A percentile compares a stretch with the other conserved stretches of the same genome.
Conservation (phyloP, 2,797 vertebrate species). For the Xiphorhynchus erythropygius region DNA sequence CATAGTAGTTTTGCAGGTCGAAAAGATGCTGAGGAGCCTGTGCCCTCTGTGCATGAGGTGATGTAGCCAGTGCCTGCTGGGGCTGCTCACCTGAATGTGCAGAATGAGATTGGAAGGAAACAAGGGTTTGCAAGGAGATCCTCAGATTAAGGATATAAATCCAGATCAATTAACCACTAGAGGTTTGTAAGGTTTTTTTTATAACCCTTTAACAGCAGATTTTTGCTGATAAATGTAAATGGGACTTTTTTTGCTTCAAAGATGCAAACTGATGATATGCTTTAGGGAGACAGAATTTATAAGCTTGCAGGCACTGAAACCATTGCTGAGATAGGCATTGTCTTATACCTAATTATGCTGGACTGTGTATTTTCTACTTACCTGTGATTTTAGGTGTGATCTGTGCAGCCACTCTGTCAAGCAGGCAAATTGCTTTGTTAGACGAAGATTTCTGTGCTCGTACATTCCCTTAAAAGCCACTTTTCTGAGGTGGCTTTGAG, state of each 20-base stretch:
- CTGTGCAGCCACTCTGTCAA: not conserved
- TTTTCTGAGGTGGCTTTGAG: conserved; percentile 38
- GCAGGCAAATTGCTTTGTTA: conserved; percentile 5
- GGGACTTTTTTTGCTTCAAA: conserved; percentile 13
- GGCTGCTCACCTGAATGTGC: not conserved
- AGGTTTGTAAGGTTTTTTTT: conserved; percentile 50
- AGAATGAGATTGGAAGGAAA: not conserved
- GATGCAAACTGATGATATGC: not conserved
- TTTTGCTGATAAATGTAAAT: conserved; percentile 70
- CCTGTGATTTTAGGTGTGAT: conserved; percentile 26
- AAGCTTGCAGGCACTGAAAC: conserved; percentile 65
- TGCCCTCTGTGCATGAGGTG: not conserved
- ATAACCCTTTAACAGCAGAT: conserved; percentile 63
- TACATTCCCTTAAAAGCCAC: conserved; percentile 6
- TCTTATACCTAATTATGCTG: not conserved
- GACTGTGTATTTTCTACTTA: not conserved
- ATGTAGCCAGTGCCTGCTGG: not conserved
- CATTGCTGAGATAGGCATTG: conserved; percentile 74
- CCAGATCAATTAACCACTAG: conserved; percentile 56
- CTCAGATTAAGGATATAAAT: conserved; percentile 22
- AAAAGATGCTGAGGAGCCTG: fast-evolving
- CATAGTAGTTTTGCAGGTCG: not conserved
- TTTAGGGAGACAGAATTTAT: conserved; percentile 15
- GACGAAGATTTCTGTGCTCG: not conserved
- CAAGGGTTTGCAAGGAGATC: conserved; percentile 29